Evolutionary conservation across 2,797 vertebrate species (phyloP).

Genomic region (Scolopax bukidnonensis): DNA sequence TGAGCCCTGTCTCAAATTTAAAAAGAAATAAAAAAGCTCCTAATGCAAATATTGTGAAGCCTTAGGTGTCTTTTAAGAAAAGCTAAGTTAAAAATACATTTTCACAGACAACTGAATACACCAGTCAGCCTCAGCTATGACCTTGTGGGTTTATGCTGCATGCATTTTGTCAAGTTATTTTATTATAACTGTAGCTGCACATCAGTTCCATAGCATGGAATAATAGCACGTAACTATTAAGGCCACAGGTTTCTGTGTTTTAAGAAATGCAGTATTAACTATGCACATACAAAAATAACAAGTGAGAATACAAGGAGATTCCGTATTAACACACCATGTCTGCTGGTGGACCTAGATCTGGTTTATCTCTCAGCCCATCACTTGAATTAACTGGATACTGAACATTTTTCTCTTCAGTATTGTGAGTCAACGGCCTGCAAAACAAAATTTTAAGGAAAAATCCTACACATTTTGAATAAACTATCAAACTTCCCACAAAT

Average conservation of each 20-base stretch:
- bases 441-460: not conserved
- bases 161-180: not conserved
- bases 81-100: not conserved
- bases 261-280: not conserved
- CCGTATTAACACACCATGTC: slow-evolving; percentile 56
- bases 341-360: not conserved
- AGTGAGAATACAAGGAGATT: not conserved
- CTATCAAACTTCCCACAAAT: not conserved
- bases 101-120: not conserved
- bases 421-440: slow-evolving; percentile 22
- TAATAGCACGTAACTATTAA: accelerated
- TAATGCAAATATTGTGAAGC: not conserved
- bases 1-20: not conserved
- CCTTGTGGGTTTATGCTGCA: not conserved
- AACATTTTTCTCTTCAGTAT: slow-evolving; percentile 12
- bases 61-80: not conserved
- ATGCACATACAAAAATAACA: not conserved
- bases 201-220: not conserved
- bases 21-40: not conserved
- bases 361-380: not conserved
- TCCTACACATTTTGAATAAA: not conserved
- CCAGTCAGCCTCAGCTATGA: not conserved
- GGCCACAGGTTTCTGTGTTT: not conserved
- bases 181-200: not conserved
- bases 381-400: not conserved